Percentiles rank a stretch among this genome's conserved stretches.
These are phyloP conservation scores for Sternarchorhynchus goeldii DNA, from an alignment of 2,797 vertebrate species.

Conservation along the genomic window DNA sequence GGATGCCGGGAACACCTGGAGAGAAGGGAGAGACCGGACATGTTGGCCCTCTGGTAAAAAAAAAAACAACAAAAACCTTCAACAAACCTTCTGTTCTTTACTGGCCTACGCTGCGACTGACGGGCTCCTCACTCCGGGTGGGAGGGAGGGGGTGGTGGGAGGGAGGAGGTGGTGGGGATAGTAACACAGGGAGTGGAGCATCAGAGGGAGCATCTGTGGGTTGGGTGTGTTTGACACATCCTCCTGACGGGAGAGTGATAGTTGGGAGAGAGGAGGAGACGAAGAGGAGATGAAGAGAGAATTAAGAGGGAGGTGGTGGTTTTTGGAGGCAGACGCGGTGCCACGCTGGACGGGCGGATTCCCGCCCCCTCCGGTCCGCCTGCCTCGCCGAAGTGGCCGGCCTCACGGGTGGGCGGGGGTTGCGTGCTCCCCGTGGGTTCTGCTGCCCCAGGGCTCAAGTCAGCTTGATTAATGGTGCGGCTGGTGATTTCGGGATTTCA, in stretches of 20 bases:
- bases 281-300: background rate
- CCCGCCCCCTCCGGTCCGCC: too few relatives aligned
- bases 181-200: background rate
- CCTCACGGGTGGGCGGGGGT: too few relatives aligned
- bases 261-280: constrained; percentile 19
- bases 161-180: background rate
- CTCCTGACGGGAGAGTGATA: constrained; percentile 44
- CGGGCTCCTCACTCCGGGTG: background rate
- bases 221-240: constrained; percentile 44
- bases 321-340: constrained; percentile 34
- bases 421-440: too few relatives aligned
- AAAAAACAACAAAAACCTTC: background rate
- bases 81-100: background rate
- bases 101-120: constrained; percentile 30
- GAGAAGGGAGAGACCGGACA: constrained; percentile 88
- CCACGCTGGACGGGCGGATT: too few relatives aligned
- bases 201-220: constrained; percentile 24
- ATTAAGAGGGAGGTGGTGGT: constrained; percentile 57
- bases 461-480: constrained; percentile 8
- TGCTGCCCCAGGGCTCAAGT: background rate
- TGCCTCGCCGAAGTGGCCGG: too few relatives aligned
- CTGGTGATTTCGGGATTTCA: constrained; percentile 25
- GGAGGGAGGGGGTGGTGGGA: background rate
- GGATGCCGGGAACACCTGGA: constrained; percentile 84
- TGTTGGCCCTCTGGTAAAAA: constrained; percentile 82